Evolutionary conservation across 1,140 invertebrate species (phyloP).

Genomic region (Drosophila bocqueti): DNA sequence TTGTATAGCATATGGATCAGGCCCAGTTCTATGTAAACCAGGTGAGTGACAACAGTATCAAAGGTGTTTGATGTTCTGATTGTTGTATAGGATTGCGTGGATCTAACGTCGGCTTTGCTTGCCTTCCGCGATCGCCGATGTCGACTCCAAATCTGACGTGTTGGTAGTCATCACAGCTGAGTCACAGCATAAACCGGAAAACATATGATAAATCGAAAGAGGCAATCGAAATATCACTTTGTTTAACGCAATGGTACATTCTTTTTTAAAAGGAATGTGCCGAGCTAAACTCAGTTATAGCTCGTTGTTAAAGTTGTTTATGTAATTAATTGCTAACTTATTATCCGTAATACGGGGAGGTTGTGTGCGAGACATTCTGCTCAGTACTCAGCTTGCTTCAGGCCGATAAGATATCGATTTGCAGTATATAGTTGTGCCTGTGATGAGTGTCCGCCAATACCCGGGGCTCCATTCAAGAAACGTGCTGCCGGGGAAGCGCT

Average conservation of each 20-base stretch:
- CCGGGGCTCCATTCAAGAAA: slow-evolving; percentile 17
- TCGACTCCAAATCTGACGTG: slow-evolving; percentile 21
- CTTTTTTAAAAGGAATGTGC: neutral
- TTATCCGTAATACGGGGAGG: neutral
- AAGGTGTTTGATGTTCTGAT: slow-evolving; percentile 9
- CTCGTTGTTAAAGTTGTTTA: slow-evolving; percentile 12
- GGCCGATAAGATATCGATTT: slow-evolving; percentile 77
- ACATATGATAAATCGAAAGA: slow-evolving; percentile 4
- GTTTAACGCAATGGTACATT: neutral
- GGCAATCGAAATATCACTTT: slow-evolving; percentile 11
- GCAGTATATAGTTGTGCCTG: slow-evolving; percentile 12
- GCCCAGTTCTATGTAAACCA: neutral
- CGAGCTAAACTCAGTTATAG: too few relatives aligned
- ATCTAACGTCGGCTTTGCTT: neutral
- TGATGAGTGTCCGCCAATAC: slow-evolving; percentile 1
- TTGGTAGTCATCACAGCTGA: slow-evolving; percentile 13
- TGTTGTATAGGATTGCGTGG: neutral
- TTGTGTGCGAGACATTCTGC: neutral
- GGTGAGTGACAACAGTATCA: slow-evolving; percentile 6
- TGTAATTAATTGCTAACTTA: slow-evolving; percentile 23
- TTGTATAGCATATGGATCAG: neutral
- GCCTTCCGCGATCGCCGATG: neutral
- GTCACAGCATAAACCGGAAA: slow-evolving; percentile 17
- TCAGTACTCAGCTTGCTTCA: neutral
- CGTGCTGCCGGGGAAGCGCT: slow-evolving; percentile 23